These are phyloP conservation scores for Chloromyia formosa DNA, from an alignment of 2,888 invertebrate genomes.

Conservation along the genomic window DNA sequence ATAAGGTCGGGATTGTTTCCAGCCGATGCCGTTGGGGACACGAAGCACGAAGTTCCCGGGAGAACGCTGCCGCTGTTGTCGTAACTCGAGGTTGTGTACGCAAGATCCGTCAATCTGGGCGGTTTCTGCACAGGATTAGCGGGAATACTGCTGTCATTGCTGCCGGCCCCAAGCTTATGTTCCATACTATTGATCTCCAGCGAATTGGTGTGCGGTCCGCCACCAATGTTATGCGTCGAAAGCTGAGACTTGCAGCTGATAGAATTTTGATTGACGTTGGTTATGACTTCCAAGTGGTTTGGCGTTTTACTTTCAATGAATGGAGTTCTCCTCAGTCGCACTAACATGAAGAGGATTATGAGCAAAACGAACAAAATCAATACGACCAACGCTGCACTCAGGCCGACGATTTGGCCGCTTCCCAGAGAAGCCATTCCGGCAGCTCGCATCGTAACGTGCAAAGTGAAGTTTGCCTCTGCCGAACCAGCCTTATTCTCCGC, in stretches of 20 bases:
- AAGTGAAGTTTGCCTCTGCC: constrained; percentile 88
- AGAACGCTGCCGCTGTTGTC: constrained; percentile 74
- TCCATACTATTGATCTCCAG: constrained; percentile 27
- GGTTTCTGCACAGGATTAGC: constrained; percentile 77
- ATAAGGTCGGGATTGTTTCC: constrained; percentile 87
- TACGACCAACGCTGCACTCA: constrained; percentile 82
- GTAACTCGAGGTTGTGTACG: constrained; percentile 75
- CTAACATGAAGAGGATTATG: constrained; percentile 76
- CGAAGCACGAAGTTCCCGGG: constrained; percentile 73
- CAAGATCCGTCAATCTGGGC: constrained; percentile 73
- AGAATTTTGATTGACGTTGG: constrained; percentile 69
- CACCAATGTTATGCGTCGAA: constrained; percentile 63
- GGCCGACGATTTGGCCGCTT: constrained; percentile 84
- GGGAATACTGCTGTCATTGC: constrained; percentile 61
- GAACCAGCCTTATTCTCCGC: constrained; percentile 90
- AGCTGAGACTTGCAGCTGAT: constrained; percentile 65
- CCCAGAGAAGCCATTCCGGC: constrained; percentile 84
- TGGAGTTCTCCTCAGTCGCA: constrained; percentile 77
- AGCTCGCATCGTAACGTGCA: constrained; percentile 80
- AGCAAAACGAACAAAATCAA: constrained; percentile 79
- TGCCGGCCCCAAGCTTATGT: constrained; percentile 61
- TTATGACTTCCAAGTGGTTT: constrained; percentile 77
- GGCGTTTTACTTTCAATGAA: constrained; percentile 80
- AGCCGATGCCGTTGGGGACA: constrained; percentile 78
- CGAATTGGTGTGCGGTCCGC: constrained; percentile 66